Percentiles rank a stretch among this genome's conserved stretches.
These are phyloP conservation scores for Bergia puertoricense DNA, from an alignment of 92 coral and sea anemone species.

Conservation along the genomic window DNA sequence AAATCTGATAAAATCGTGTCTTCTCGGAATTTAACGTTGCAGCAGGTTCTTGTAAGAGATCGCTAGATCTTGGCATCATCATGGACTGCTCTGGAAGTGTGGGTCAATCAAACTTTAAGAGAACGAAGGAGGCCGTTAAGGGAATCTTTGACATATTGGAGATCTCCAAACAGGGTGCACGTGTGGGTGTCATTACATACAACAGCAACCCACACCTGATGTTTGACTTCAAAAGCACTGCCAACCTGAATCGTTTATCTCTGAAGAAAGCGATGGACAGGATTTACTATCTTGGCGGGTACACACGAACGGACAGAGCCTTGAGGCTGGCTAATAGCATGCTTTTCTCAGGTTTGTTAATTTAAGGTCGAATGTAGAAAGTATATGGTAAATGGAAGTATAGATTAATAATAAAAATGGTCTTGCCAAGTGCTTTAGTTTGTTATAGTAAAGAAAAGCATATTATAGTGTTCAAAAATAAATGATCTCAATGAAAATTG, in stretches of 20 bases:
- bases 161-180: constrained; percentile 11
- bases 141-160: background rate
- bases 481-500: no score
- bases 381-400: no score
- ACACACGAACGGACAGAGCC: constrained; percentile 21
- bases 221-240: constrained; percentile 14
- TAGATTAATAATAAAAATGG: no score
- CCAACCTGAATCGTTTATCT: constrained; percentile 4
- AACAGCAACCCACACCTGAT: background rate
- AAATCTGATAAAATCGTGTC: background rate
- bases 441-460: no score
- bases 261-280: constrained; percentile 20
- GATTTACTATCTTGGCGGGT: constrained; percentile 15
- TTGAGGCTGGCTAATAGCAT: background rate
- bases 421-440: no score
- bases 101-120: background rate
- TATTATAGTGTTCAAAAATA: no score
- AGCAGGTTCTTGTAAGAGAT: background rate
- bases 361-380: background rate
- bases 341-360: constrained; percentile 8
- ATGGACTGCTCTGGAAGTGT: constrained; percentile 20
- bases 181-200: background rate
- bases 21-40: background rate
- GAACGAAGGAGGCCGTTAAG: background rate
- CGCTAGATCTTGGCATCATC: constrained; percentile 9